Evolutionary conservation across 2,797 vertebrate species (phyloP), one percentile per base, ranked within the genome.

Genomic region (Gadopsis marmoratus): DNA sequence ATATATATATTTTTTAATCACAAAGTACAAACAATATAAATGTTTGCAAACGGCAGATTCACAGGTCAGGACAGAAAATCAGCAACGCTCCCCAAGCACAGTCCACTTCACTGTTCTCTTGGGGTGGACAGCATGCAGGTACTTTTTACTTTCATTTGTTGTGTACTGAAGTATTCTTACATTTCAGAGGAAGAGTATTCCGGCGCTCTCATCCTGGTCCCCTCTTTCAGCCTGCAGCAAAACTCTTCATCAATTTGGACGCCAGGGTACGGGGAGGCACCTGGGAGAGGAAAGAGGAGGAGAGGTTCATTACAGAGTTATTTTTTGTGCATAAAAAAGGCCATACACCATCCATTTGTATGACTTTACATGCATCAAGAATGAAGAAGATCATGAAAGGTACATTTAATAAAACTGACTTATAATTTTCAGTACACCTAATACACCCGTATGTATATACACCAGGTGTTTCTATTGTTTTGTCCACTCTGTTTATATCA

Each of bases 231-330:
- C 39, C 95, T 91, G 79, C 96, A 97, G 91, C 97, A 99, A 82
- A 98, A 99, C 79, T 98, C 97, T 91, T 99, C 97, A 29, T 98
- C 97, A 16, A 99, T 97, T 85, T 98, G 97, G 71, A 99, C 94
- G 0, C 97, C 97, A 0, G 97, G 97, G 86, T 98, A 99, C 0
- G 97, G 97, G 8, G 97, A 98, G 67, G 97, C 97, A 84, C 97
- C 97, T 99, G 86, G 67, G 7, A 21, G 74, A 76, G 43, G 71
- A 63, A 51, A 45, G 50, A 1, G 48, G n/a, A 14, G 23, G 2
- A 66, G 0, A 63, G 39, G 16, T 43, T 78, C 13, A 56, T 76
- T 47, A 58, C 29, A 66, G 12, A 78, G 26, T 45, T 48, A 68
- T 72, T 67, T 73, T 43, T 58, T 23, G 19, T 61, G 29, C 45